Base-by-base conservation (phyloP, 2,888 invertebrate genomes). In the Agonopterix subpropinquella region DNA sequence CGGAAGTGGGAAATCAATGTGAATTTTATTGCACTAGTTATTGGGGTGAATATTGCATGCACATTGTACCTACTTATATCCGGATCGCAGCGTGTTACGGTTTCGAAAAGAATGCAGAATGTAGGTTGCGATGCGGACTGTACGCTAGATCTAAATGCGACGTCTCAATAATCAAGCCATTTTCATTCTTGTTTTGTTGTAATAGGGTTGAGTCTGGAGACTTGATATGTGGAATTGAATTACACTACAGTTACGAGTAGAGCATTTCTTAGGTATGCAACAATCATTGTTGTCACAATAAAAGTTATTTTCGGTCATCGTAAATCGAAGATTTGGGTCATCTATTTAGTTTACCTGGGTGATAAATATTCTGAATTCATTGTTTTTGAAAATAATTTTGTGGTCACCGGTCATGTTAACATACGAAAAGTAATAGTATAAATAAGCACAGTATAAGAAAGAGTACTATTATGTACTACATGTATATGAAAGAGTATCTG, bases 101-200 rank as follows among this genome's bases (percentile, higher is more conserved):
- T 86, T 88, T 85, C 80, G 80, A 81, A 86, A 88, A 88, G 87
- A 88, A 88, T 88, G 85, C 82, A 70, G 82, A 85, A 87, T 87
- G 86, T 86, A 83, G 87, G 87, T 86, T 87, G 83, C 79, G 78
- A 73, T 78, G 77, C 76, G 70, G 81, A 83, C 82, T 28, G 7
- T 28, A 28, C 28, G 28, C 28, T 28, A 28, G 28, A 28, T 28
- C 28, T 28, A 28, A 28, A 5, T 28, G 7, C 28, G 39, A 39
- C n/a, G 28, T 28, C 28, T 28, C 28, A 28, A 28, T 28, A 28
- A 28, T 28, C 28, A 28, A 28, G 28, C 28, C 1, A 28, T 28
- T 28, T 28, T 28, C 28, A 28, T 28, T 28, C 28, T 28, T 28
- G 28, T 28, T 28, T 39, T 39, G 39, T 11, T 10, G 39, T n/a